These are phyloP conservation scores for Pimpla rufipes DNA, from an alignment of 2,888 invertebrate species.

Conservation along the genomic window DNA sequence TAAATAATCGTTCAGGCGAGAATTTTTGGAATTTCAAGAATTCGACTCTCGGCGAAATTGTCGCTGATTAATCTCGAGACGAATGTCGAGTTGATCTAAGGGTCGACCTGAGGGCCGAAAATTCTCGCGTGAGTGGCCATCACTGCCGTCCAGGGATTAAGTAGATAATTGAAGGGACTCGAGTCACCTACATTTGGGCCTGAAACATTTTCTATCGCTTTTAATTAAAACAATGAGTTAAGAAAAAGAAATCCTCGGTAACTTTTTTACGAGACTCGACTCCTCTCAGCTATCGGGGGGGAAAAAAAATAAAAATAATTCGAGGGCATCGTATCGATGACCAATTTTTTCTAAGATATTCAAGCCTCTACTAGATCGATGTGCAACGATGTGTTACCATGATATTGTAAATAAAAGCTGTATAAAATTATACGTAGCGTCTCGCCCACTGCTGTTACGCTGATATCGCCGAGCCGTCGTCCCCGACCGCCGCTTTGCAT, in stretches of 20 bases:
- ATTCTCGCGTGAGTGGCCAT: conserved; percentile 35
- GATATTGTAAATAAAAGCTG: conserved; percentile 78
- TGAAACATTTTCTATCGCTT: too few species aligned
- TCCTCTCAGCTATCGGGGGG: too few species aligned
- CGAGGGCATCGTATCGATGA: conserved; percentile 67
- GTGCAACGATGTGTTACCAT: conserved; percentile 71
- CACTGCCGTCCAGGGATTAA: conserved; percentile 74
- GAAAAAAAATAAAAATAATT: conserved; percentile 36
- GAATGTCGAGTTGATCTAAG: background rate
- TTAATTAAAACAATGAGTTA: too few species aligned
- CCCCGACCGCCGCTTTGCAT: conserved; percentile 37
- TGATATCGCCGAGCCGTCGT: background rate
- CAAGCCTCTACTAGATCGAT: conserved; percentile 31
- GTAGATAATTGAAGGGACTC: background rate
- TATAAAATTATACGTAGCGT: conserved; percentile 67
- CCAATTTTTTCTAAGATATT: conserved; percentile 69
- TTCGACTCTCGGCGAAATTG: background rate
- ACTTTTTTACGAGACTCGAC: too few species aligned
- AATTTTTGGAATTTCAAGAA: background rate
- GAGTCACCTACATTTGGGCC: too few species aligned
- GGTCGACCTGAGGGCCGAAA: background rate
- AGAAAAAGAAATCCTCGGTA: too few species aligned
- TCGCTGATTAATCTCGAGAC: background rate
- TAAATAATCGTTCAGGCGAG: conserved; percentile 27
- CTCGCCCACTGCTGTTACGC: conserved; percentile 25